Conservation (phyloP, 2,888 invertebrate genomes). For the Clivina fossor region DNA sequence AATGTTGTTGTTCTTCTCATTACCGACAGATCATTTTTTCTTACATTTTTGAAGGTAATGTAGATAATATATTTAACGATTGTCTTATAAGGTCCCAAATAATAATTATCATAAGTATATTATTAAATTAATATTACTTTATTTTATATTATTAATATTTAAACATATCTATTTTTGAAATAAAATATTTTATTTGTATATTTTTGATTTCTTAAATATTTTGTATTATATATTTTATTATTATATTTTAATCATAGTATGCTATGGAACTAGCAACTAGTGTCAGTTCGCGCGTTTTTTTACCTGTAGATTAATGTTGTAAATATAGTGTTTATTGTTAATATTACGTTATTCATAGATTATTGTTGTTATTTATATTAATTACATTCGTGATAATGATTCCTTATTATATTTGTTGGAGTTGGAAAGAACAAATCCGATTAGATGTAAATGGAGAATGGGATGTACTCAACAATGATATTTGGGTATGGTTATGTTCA, state of each 20-base stretch:
- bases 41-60: too few relatives aligned
- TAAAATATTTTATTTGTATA: constrained; percentile 2
- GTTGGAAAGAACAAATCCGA: constrained; percentile 42
- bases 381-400: constrained; percentile 13
- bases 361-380: neutral
- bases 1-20: too few relatives aligned
- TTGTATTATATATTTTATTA: too few relatives aligned
- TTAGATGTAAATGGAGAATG: constrained; percentile 47
- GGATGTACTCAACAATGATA: constrained; percentile 44
- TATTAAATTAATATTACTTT: neutral
- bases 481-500: constrained; percentile 47
- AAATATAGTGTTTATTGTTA: neutral
- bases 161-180: neutral
- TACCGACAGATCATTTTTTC: too few relatives aligned
- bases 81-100: too few relatives aligned
- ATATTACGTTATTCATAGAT: neutral
- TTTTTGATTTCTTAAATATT: too few relatives aligned
- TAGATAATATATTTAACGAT: too few relatives aligned
- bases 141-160: neutral
- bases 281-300: constrained; percentile 3
- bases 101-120: too few relatives aligned
- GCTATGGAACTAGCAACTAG: constrained; percentile 4
- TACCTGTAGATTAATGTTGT: neutral
- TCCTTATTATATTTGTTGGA: constrained; percentile 29
- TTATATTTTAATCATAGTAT: constrained; percentile 1